Conservation (phyloP, 2,888 invertebrate genomes). For the Drosophila conformis region DNA sequence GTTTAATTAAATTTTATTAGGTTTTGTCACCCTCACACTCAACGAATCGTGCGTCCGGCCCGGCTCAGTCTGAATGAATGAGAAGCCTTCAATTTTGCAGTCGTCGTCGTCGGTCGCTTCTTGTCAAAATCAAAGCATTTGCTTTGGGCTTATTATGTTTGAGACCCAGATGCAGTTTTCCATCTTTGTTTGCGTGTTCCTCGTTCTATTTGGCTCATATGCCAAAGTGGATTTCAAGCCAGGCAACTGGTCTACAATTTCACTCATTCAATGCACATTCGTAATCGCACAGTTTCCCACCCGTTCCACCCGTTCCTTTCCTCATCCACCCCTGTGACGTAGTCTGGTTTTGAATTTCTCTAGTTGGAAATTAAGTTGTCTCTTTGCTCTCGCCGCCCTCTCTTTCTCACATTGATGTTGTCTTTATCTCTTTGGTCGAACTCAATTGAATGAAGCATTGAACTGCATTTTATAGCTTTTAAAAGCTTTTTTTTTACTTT, state of each 20-base stretch:
- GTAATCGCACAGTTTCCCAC: conserved; percentile 21
- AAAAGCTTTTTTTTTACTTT: conserved; percentile 21
- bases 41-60: conserved; percentile 56
- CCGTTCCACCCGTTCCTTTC: neutral
- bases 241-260: conserved; percentile 51
- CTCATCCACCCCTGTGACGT: conserved; percentile 29
- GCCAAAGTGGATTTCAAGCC: conserved; percentile 54
- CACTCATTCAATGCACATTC: conserved; percentile 67
- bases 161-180: conserved; percentile 20
- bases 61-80: neutral
- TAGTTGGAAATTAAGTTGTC: conserved; percentile 53
- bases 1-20: conserved; percentile 85
- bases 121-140: conserved; percentile 71
- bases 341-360: conserved; percentile 61
- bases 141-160: conserved; percentile 62
- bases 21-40: conserved; percentile 83
- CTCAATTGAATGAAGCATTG: conserved; percentile 57
- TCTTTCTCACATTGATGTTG: neutral
- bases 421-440: conserved; percentile 4
- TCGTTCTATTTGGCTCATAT: conserved; percentile 27
- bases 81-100: conserved; percentile 29
- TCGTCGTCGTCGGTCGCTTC: neutral
- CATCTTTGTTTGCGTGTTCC: conserved; percentile 29
- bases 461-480: conserved; percentile 57
- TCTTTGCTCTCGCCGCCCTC: neutral